Base-by-base conservation (phyloP, 2,113 vertebrate species). In the Sprattus sprattus region DNA sequence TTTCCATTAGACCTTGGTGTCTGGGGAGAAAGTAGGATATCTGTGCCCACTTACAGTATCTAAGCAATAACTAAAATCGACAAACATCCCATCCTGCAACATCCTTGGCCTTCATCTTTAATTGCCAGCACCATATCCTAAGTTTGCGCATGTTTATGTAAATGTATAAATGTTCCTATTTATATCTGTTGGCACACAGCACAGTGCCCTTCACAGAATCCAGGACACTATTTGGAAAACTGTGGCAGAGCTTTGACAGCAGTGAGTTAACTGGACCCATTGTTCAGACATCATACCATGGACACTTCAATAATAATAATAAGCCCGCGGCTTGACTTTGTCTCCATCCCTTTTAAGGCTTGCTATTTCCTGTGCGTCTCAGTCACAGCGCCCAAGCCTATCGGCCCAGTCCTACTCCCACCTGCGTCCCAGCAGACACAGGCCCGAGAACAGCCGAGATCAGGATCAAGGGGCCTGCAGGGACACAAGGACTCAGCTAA, bases 321-420 rank as follows among this genome's bases (percentile, higher is more conserved):
- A 78, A 32, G 71, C 39, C 71, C 16, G 10, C 28, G 6, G 71
- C 71, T 78, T 39, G 11, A 16, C 71, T 78, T 78, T 78, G 71
- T 78, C 71, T 32, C 71, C 71, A 78, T 78, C 25, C 71, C 71
- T 78, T 83, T 52, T 57, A 44, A 67, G 57, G 83, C 67, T 46
- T 32, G 32, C 18, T 25, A 39, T n/a, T 49, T 49, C 46, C 46
- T 45, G 78, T 57, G 32, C 45, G 16, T 47, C 71, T 5, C 28
- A 25, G 60, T 39, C 28, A 32, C 71, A 16, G 71, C 11, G 71
- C 28, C 28, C 16, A 32, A 13, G 39, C 64, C 64, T 9, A 32
- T 39, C 39, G 13, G 71, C 28, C 28, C 16, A 32, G 5, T 78
- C 64, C 64, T 9, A 32, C 20, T 60, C 54, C 6, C 18, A 60